Conservation (phyloP, 2,888 invertebrate species). For the Scelioninae gen. 2 region DNA sequence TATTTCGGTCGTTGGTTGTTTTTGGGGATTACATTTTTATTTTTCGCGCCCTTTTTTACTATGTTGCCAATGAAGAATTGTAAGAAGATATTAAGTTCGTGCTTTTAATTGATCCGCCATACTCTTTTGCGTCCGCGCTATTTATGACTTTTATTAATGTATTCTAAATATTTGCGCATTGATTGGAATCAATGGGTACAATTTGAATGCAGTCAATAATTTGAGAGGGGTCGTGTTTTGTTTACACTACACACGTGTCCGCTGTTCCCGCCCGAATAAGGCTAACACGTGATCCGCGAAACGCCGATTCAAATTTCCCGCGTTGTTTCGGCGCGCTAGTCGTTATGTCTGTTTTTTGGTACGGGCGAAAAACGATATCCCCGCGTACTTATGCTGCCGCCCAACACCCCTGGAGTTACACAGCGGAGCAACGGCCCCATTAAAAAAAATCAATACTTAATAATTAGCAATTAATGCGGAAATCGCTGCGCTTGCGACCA, state of each 20-base stretch:
- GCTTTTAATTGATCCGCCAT: conserved; percentile 73
- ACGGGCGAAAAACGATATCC: conserved; percentile 53
- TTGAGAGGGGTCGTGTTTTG: background rate
- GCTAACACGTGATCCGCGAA: background rate
- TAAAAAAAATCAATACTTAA: conserved; percentile 75
- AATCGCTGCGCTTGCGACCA: conserved; percentile 44
- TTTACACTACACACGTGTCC: conserved; percentile 1
- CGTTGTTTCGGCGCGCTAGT: conserved; percentile 50
- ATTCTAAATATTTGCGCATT: background rate
- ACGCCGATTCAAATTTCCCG: conserved; percentile 18
- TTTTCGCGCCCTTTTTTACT: conserved; percentile 40
- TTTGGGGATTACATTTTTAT: too few relatives aligned
- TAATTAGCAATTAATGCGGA: conserved; percentile 73
- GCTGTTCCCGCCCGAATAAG: background rate
- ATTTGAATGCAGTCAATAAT: too few relatives aligned
- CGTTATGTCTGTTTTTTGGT: too few relatives aligned
- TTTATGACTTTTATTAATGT: background rate
- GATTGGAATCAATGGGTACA: background rate
- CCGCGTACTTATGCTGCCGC: conserved; percentile 54
- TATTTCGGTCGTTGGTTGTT: too few relatives aligned
- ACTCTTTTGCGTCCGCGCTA: conserved; percentile 61
- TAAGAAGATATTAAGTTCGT: conserved; percentile 67
- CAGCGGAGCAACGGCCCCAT: conserved; percentile 63
- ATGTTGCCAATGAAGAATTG: conserved; percentile 58
- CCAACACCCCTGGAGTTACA: conserved; percentile 44